phyloP scores from a whole-genome alignment of 2,113 vertebrate genomes.

The Tor tambroides region DNA sequence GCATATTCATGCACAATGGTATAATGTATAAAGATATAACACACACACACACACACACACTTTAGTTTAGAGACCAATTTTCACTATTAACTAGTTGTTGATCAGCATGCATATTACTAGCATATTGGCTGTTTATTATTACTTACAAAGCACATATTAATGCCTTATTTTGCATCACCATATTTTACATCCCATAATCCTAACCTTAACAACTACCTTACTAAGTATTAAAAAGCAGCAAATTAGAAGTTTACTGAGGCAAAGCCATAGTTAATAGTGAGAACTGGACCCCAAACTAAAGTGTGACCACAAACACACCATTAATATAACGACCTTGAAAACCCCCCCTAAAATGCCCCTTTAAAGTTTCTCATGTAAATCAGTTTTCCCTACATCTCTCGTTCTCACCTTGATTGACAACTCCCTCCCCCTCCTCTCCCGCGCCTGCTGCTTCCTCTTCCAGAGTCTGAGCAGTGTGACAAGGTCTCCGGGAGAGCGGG shows the following conservation, averaged over 20 bases:
- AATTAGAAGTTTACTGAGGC: neutral
- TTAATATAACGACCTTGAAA: neutral
- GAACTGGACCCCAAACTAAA: neutral
- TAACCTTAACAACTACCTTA: neutral
- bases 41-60: too few relatives aligned
- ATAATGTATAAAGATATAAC: too few relatives aligned
- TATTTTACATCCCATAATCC: neutral
- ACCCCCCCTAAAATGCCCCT: too few relatives aligned
- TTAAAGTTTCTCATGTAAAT: too few relatives aligned
- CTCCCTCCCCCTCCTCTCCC: constrained; percentile 3
- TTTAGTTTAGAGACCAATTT: neutral
- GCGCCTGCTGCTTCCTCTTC: constrained; percentile 5
- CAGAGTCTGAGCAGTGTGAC: neutral
- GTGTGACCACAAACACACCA: neutral
- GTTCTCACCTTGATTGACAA: constrained; percentile 20
- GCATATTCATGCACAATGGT: neutral
- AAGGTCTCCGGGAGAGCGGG: neutral
- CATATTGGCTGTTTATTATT: neutral
- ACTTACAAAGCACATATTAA: neutral
- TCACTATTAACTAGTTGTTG: neutral
- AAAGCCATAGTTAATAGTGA: neutral
- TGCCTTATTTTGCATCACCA: neutral
- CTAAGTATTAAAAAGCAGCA: neutral
- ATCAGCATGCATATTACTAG: neutral
- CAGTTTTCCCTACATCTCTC: neutral